Percentiles rank a stretch among this genome's conserved stretches.
phyloP scores from a whole-genome alignment of 2,113 vertebrate genomes.

The Microcebus tavaratra region DNA sequence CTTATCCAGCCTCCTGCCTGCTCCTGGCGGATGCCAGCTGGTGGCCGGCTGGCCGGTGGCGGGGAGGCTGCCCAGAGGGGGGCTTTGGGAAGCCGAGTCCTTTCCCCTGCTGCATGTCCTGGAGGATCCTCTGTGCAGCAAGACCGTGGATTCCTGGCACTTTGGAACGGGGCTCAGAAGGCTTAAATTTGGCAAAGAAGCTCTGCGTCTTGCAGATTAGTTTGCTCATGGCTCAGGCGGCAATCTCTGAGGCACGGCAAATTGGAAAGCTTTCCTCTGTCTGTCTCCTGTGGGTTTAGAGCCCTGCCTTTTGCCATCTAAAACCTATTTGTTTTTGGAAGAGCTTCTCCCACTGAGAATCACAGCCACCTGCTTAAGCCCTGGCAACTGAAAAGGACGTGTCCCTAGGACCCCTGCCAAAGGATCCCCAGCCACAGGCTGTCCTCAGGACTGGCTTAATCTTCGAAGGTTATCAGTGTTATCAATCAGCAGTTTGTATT shows the following conservation, averaged over 20 bases:
- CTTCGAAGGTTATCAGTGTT: not conserved
- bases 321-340: not conserved
- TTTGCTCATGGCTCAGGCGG: not conserved
- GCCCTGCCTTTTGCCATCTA: not conserved
- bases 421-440: not conserved
- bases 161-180: not conserved
- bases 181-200: not conserved
- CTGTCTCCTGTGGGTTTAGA: not conserved
- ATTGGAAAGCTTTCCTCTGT: not conserved
- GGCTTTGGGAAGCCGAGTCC: not conserved
- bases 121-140: fast-evolving
- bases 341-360: not conserved
- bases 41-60: not conserved
- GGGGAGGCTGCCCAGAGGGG: not conserved
- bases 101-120: fast-evolving
- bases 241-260: not conserved
- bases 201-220: not conserved
- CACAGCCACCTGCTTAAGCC: not conserved
- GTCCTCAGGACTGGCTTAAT: not conserved
- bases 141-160: not conserved
- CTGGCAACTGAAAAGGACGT: not conserved
- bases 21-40: not conserved
- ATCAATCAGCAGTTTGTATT: fast-evolving
- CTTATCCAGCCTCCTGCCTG: not conserved
- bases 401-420: not conserved